Percentiles rank a stretch among this genome's conserved stretches.
Evolutionary conservation across 2,113 vertebrate genomes (phyloP).

Genomic region (Lamprotornis superbus): DNA sequence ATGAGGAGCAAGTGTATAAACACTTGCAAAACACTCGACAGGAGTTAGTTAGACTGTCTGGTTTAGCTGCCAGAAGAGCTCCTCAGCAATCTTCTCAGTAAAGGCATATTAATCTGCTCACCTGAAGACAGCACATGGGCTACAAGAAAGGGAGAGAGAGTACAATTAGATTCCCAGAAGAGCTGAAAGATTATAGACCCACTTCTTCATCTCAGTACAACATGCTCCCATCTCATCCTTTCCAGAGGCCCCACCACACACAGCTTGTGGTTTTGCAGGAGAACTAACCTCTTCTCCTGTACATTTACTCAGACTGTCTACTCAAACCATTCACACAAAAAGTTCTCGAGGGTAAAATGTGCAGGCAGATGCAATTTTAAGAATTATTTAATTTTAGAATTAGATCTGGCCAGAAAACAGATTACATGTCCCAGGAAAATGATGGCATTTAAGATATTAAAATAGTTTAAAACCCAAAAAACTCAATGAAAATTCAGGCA

Average conservation of each 20-base stretch:
- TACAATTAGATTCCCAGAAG: background rate
- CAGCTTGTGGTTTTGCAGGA: background rate
- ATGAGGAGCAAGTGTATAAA: background rate
- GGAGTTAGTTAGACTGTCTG: background rate
- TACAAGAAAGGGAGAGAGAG: background rate
- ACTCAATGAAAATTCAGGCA: background rate
- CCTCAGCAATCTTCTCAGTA: background rate
- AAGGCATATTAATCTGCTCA: background rate
- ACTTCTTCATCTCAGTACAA: background rate
- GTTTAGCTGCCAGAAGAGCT: background rate
- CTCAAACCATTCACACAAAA: background rate
- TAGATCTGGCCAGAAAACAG: background rate
- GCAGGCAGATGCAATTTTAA: background rate
- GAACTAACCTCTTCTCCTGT: background rate
- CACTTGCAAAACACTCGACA: background rate
- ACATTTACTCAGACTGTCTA: background rate
- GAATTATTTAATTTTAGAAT: background rate
- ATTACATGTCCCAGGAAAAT: background rate
- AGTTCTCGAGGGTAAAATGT: background rate
- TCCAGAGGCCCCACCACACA: background rate
- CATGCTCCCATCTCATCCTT: background rate
- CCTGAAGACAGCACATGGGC: background rate
- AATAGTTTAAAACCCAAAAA: background rate
- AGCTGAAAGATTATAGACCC: background rate
- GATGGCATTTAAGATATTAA: background rate